A percentile compares a stretch with the other conserved stretches of the same genome.
Evolutionary conservation across 1,140 invertebrate genomes (phyloP).

Genomic region (Monochamus saltuarius): DNA sequence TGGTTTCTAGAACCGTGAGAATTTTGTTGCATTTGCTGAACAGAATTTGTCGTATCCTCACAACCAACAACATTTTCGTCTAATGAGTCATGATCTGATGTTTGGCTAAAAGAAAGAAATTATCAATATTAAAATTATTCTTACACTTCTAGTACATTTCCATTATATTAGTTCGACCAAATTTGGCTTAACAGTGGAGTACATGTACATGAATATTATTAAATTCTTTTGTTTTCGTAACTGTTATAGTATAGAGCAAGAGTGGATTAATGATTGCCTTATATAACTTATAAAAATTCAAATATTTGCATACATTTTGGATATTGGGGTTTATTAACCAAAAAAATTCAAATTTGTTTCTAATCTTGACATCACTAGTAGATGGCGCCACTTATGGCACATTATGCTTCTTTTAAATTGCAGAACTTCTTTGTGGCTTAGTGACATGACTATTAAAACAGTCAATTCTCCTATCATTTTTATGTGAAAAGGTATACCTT

Average conservation of each 20-base stretch:
- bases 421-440: neutral
- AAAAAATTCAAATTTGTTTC: too few relatives aligned
- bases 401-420: too few relatives aligned
- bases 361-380: too few relatives aligned
- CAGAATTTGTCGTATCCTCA: constrained; percentile 51
- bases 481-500: neutral
- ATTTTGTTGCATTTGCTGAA: constrained; percentile 17
- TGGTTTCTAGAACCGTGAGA: constrained; percentile 37
- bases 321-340: too few relatives aligned
- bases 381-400: too few relatives aligned
- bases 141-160: neutral
- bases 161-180: neutral
- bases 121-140: constrained; percentile 13
- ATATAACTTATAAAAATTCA: too few relatives aligned
- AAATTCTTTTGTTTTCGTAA: neutral
- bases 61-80: constrained; percentile 81
- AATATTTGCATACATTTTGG: too few relatives aligned
- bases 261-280: too few relatives aligned
- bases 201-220: neutral
- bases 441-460: neutral
- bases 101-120: constrained; percentile 58
- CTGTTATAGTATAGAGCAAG: neutral
- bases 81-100: constrained; percentile 79
- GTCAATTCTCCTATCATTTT: too few relatives aligned
- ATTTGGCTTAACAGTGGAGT: neutral